These are phyloP conservation scores for Euura lappo DNA, from an alignment of 1,140 invertebrate genomes.

Conservation along the genomic window DNA sequence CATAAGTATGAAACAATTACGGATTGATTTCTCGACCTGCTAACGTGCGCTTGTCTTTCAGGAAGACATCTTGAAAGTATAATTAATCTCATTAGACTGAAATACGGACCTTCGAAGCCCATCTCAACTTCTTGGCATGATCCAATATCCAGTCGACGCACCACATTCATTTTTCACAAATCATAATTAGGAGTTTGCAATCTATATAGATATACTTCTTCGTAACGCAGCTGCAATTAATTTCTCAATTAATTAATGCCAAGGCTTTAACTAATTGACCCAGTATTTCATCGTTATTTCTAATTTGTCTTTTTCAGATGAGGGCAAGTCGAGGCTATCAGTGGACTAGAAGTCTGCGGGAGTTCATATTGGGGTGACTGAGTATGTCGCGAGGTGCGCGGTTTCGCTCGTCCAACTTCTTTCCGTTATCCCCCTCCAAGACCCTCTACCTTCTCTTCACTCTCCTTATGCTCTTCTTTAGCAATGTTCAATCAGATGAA, in stretches of 20 bases:
- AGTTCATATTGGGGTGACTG: slow-evolving; percentile 1
- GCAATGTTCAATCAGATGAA: slow-evolving; percentile 31
- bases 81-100: neutral
- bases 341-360: neutral
- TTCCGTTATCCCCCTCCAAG: neutral
- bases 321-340: neutral
- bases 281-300: neutral
- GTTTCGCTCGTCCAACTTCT: neutral
- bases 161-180: too few relatives aligned
- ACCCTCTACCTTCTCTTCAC: slow-evolving; percentile 30
- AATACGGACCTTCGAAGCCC: neutral
- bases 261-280: neutral
- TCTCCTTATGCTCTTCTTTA: slow-evolving; percentile 31
- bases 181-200: too few relatives aligned
- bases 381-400: neutral
- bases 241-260: too few relatives aligned
- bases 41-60: too few relatives aligned
- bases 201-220: too few relatives aligned
- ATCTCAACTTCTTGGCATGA: too few relatives aligned
- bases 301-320: neutral
- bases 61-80: neutral
- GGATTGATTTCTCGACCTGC: neutral
- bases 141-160: too few relatives aligned
- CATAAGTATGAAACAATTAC: slow-evolving; percentile 1
- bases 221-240: too few relatives aligned